Conservation (phyloP, 2,113 vertebrate genomes). For the Pimephales promelas region DNA sequence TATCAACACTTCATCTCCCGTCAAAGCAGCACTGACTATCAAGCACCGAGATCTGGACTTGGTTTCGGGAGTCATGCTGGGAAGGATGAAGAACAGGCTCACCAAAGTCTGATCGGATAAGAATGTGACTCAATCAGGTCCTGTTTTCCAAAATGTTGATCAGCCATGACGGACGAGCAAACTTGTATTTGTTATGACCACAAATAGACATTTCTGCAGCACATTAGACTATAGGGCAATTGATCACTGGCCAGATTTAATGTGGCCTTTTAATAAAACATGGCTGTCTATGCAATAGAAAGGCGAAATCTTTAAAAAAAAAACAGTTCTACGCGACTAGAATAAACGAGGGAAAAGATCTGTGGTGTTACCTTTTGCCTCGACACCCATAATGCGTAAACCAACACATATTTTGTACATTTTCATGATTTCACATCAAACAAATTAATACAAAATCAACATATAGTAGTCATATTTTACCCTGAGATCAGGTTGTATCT, state of each 20-base stretch:
- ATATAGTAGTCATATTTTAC: too few species aligned
- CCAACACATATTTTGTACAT: too few species aligned
- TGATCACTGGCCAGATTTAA: too few species aligned
- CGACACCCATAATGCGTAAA: too few species aligned
- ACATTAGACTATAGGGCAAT: neutral
- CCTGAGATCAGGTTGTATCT: too few species aligned
- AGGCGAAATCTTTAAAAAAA: neutral
- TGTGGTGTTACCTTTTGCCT: too few species aligned
- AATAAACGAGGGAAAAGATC: too few species aligned
- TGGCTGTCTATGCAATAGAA: neutral
- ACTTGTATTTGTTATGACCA: neutral
- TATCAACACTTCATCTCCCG: conserved; percentile 36
- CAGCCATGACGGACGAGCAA: neutral
- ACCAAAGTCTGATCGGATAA: neutral
- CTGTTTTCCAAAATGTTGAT: neutral
- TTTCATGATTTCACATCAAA: too few species aligned
- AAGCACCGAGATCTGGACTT: conserved; percentile 9
- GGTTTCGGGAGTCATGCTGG: conserved; percentile 13
- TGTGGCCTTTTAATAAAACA: too few species aligned
- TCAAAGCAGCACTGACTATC: neutral
- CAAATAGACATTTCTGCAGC: neutral
- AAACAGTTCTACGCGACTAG: too few species aligned
- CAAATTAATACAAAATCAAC: too few species aligned
- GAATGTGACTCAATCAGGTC: conserved; percentile 7
- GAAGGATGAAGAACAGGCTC: conserved; percentile 7